Conservation (phyloP, 2,888 invertebrate species). For the Galeopsomyia nigrocyanea region DNA sequence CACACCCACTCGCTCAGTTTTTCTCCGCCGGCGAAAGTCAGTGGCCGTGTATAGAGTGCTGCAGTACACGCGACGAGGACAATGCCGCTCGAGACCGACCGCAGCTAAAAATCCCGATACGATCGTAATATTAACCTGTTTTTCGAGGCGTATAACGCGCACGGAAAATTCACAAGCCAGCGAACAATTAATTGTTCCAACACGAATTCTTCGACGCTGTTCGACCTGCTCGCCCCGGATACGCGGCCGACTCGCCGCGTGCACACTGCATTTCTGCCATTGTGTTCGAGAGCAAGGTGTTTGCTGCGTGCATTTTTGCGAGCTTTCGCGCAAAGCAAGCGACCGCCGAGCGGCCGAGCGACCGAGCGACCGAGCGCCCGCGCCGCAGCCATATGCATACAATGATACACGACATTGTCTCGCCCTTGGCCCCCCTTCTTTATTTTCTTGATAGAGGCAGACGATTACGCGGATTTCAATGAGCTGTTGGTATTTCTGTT, state of each 20-base stretch:
- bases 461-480: constrained; percentile 14
- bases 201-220: too few species aligned
- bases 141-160: constrained; percentile 3
- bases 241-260: background rate
- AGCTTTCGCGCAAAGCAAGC: constrained; percentile 31
- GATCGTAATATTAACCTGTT: constrained; percentile 43
- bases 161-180: too few species aligned
- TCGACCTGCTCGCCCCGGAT: too few species aligned
- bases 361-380: too few species aligned
- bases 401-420: constrained; percentile 47
- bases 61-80: constrained; percentile 8
- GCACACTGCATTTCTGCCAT: constrained; percentile 19
- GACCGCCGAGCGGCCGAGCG: too few species aligned
- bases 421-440: constrained; percentile 18
- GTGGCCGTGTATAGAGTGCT: too few species aligned
- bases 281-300: constrained; percentile 40
- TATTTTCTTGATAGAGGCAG: background rate
- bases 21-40: constrained; percentile 27
- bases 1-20: constrained; percentile 5
- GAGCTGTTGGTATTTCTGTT: too few species aligned
- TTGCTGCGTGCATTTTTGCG: constrained; percentile 13
- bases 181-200: too few species aligned
- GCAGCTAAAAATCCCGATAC: constrained; percentile 8
- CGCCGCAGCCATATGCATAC: constrained; percentile 44
- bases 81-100: constrained; percentile 1